Evolutionary conservation across 2,113 vertebrate genomes (phyloP).

Genomic region (Nerophis ophidion): DNA sequence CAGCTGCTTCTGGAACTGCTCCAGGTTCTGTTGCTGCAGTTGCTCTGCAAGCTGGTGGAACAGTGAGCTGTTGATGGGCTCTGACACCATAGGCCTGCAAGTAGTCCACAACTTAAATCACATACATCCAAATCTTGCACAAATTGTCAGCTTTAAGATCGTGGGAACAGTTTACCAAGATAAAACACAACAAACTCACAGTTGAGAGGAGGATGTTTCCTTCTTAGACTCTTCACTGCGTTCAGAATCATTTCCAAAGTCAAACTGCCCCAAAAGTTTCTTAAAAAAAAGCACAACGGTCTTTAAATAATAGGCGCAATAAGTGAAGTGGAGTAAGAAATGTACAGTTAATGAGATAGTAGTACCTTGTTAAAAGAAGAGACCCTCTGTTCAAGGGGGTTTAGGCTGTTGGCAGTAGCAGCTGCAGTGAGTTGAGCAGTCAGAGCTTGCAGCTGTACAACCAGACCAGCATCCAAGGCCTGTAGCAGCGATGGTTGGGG

Average conservation of each 20-base stretch:
- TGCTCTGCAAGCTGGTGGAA: slow-evolving; percentile 97
- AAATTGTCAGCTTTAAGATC: too few species aligned
- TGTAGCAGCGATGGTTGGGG: slow-evolving; percentile 94
- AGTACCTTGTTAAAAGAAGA: slow-evolving; percentile 96
- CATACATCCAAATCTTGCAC: slow-evolving; percentile 2
- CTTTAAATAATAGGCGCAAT: not conserved
- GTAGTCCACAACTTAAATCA: slow-evolving; percentile 8
- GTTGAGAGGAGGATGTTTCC: slow-evolving; percentile 81
- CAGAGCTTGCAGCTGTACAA: slow-evolving; percentile 93
- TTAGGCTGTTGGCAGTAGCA: slow-evolving; percentile 89
- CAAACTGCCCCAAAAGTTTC: slow-evolving; percentile 97
- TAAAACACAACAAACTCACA: slow-evolving; percentile 72
- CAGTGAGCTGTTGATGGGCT: slow-evolving; percentile 94
- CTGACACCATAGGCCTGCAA: slow-evolving; percentile 86
- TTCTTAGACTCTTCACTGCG: slow-evolving; percentile 90
- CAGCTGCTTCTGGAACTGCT: slow-evolving; percentile 95
- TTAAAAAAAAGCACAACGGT: slow-evolving; percentile 41
- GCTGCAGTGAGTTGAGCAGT: slow-evolving; percentile 97
- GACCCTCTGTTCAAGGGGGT: slow-evolving; percentile 90
- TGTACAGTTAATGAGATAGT: not conserved
- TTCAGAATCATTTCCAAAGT: slow-evolving; percentile 89
- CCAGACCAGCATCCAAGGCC: slow-evolving; percentile 92
- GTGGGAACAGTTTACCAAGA: not conserved
- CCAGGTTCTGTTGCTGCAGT: slow-evolving; percentile 93
- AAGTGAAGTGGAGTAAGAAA: not conserved